Evolutionary conservation across 1,140 invertebrate species (phyloP).

Genomic region (Drosophila tsacasi): DNA sequence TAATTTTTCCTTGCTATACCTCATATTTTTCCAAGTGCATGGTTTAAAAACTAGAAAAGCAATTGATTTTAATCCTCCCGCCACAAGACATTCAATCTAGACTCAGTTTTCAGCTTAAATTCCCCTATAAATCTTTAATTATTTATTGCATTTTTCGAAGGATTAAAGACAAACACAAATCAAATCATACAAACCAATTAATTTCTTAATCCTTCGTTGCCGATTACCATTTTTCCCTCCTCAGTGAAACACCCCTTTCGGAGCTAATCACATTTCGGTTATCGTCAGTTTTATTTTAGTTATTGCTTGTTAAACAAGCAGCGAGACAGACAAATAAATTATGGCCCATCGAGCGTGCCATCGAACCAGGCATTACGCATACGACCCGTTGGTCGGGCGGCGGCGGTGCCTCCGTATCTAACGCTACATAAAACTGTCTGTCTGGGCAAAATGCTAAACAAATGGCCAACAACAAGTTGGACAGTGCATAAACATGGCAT

Average conservation of each 20-base stretch:
- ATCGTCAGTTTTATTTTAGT: conserved; percentile 55
- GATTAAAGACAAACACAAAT: conserved; percentile 22
- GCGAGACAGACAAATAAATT: conserved; percentile 71
- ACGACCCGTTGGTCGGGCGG: conserved; percentile 44
- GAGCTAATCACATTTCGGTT: conserved; percentile 64
- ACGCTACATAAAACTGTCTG: conserved; percentile 70
- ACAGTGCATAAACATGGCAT: conserved; percentile 65
- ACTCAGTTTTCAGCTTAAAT: background rate
- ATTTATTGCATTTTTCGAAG: conserved; percentile 4
- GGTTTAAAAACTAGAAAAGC: background rate
- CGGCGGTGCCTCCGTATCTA: conserved; percentile 40
- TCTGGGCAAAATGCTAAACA: conserved; percentile 76
- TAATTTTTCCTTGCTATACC: background rate
- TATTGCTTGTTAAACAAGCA: conserved; percentile 44
- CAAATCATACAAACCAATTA: conserved; percentile 21
- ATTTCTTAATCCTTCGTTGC: conserved; percentile 11
- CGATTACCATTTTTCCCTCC: background rate
- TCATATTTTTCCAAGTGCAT: background rate
- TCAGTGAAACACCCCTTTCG: conserved; percentile 5
- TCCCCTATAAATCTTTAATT: background rate
- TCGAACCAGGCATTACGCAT: conserved; percentile 43
- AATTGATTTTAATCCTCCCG: background rate
- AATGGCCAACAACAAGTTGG: conserved; percentile 61
- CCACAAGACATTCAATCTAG: conserved; percentile 10
- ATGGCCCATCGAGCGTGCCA: conserved; percentile 33